phyloP scores from a whole-genome alignment of 2,888 invertebrate species.

The Parnassius orleans region DNA sequence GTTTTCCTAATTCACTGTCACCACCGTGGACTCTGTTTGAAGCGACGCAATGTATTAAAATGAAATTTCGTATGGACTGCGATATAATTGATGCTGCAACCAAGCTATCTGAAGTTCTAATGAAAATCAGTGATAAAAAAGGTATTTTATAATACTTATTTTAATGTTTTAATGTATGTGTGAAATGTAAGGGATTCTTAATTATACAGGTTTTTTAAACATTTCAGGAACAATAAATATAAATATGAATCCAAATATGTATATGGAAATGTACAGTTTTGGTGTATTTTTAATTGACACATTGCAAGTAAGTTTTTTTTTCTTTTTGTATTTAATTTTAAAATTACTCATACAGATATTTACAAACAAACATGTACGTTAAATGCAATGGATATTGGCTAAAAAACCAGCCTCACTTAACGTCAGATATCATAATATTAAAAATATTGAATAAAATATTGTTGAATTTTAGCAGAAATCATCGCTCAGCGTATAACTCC shows the following conservation, averaged over 20 bases:
- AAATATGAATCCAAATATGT: conserved; percentile 67
- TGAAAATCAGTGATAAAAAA: conserved; percentile 46
- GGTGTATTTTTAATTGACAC: conserved; percentile 73
- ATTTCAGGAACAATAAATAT: conserved; percentile 32
- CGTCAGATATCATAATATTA: no score
- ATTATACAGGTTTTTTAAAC: background rate
- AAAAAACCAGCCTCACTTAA: no score
- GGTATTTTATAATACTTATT: conserved; percentile 37
- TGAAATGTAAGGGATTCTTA: no score
- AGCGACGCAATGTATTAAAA: conserved; percentile 54
- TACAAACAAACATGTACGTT: no score
- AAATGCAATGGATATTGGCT: no score
- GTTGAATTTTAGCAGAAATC: no score
- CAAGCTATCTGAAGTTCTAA: conserved; percentile 48
- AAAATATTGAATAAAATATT: no score
- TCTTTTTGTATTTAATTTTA: no score
- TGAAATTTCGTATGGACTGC: conserved; percentile 42
- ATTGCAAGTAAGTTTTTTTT: conserved; percentile 49
- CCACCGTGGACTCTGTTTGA: conserved; percentile 64
- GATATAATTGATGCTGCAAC: conserved; percentile 49
- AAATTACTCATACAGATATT: no score
- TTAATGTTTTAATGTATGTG: no score
- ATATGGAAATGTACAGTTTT: conserved; percentile 77
- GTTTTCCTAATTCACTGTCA: conserved; percentile 40
- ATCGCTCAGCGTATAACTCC: no score